Conservation (phyloP, 2,797 vertebrate genomes). For the Pempheris klunzingeri region DNA sequence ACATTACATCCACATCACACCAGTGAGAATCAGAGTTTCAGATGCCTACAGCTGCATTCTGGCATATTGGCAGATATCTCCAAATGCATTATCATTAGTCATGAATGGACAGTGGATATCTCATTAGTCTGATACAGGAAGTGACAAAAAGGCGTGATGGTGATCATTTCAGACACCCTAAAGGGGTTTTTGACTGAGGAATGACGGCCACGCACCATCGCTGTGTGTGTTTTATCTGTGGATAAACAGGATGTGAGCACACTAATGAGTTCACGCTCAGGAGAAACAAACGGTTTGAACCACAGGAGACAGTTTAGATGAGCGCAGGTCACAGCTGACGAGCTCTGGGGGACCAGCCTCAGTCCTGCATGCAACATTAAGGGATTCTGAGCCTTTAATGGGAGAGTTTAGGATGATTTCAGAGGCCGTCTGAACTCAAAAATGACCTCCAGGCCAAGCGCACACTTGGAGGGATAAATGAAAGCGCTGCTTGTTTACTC, state of each 20-base stretch:
- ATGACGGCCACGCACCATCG: background rate
- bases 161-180: background rate
- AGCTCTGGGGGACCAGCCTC: conserved; percentile 11
- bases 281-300: conserved; percentile 18
- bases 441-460: conserved; percentile 7
- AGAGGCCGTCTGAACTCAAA: conserved; percentile 19
- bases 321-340: conserved; percentile 30
- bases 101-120: background rate
- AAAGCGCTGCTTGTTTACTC: conserved; percentile 7
- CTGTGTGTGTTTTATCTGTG: background rate
- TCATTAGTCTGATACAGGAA: background rate
- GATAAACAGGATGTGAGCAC: conserved; percentile 54
- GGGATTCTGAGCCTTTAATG: conserved; percentile 46
- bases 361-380: background rate
- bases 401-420: conserved; percentile 28
- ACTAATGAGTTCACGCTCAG: background rate
- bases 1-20: too few relatives aligned
- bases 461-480: background rate
- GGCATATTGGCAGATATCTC: background rate
- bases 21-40: background rate
- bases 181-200: too few relatives aligned
- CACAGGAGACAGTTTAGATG: background rate
- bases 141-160: background rate
- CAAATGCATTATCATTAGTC: background rate
- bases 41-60: background rate